phyloP scores from a whole-genome alignment of 2,113 vertebrate genomes.

The Oxyruncus cristatus region DNA sequence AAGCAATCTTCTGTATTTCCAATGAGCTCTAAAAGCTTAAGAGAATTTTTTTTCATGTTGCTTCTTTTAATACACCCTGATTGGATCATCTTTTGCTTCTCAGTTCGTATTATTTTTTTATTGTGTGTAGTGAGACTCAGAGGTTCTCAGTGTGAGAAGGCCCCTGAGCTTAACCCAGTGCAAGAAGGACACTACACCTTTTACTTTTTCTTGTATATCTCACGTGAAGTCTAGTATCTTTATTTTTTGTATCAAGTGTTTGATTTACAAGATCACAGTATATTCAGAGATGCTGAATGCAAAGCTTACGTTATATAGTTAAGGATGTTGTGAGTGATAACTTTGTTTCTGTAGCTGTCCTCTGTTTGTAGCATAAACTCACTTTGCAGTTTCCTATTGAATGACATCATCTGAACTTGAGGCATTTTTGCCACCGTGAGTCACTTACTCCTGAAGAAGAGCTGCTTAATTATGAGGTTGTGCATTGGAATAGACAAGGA shows the following conservation, averaged over 20 bases:
- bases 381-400: not conserved
- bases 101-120: not conserved
- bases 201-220: not conserved
- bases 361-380: not conserved
- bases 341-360: not conserved
- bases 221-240: not conserved
- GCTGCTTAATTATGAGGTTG: not conserved
- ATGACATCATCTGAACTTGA: not conserved
- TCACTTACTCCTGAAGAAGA: not conserved
- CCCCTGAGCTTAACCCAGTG: accelerated
- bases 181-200: not conserved
- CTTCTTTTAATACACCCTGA: not conserved
- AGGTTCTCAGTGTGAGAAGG: not conserved
- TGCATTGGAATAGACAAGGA: not conserved
- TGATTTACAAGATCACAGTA: not conserved
- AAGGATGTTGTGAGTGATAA: not conserved
- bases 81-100: not conserved
- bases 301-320: not conserved
- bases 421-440: accelerated
- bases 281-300: not conserved
- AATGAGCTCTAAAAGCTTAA: not conserved
- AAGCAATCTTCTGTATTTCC: not conserved
- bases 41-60: not conserved
- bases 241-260: not conserved
- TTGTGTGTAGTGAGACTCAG: not conserved